Evolutionary conservation across 2,797 vertebrate species (phyloP).

Genomic region (Sebastes minor): DNA sequence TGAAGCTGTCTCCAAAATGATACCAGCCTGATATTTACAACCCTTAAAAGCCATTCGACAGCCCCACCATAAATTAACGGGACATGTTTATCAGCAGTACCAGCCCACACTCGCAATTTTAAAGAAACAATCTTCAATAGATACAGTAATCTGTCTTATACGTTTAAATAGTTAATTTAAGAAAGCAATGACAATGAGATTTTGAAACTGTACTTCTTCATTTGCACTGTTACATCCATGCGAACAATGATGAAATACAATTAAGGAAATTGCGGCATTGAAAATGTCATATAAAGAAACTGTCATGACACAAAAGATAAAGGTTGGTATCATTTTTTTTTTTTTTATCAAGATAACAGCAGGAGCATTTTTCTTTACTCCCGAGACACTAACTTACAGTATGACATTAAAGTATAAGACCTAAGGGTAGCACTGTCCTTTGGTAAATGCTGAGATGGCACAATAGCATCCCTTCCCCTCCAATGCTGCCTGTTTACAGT

Average conservation of each 20-base stretch:
- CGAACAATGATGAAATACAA: neutral
- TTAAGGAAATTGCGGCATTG: neutral
- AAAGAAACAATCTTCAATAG: constrained; percentile 32
- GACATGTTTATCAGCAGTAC: constrained; percentile 46
- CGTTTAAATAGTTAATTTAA: neutral
- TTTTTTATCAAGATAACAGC: neutral
- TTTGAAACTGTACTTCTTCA: neutral
- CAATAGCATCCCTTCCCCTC: constrained; percentile 41
- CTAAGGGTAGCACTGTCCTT: constrained; percentile 72
- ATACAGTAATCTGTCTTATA: neutral
- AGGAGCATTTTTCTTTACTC: constrained; percentile 5
- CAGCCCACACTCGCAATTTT: constrained; percentile 1
- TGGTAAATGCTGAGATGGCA: constrained; percentile 76
- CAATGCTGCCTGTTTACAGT: constrained; percentile 69
- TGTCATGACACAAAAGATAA: neutral
- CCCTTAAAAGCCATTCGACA: constrained; percentile 67
- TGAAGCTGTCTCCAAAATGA: constrained; percentile 42
- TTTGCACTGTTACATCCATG: neutral
- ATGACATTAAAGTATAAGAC: constrained; percentile 73
- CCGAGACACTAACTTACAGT: constrained; percentile 52
- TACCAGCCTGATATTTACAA: constrained; percentile 56
- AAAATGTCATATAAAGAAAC: neutral
- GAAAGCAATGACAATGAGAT: neutral
- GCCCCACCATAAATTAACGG: constrained; percentile 48
- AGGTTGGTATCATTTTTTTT: constrained; percentile 16